Percentiles rank a stretch among this genome's conserved stretches.
These are phyloP conservation scores for Salvelinus sp. DNA, from an alignment of 2,113 vertebrate species.

Conservation along the genomic window DNA sequence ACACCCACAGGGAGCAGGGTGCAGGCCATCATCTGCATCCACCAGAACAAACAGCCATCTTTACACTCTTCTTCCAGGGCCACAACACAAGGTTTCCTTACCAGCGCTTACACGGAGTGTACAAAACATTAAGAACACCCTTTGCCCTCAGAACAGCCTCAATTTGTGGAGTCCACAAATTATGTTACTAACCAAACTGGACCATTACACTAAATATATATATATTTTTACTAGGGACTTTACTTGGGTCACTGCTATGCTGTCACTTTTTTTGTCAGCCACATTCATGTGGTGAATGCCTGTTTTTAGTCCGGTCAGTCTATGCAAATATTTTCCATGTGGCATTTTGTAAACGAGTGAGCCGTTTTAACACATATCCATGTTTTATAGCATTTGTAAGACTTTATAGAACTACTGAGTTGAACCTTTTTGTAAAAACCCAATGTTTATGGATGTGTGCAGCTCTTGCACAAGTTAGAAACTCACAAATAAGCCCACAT, in stretches of 20 bases:
- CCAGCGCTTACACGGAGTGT: no score
- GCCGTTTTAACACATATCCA: neutral
- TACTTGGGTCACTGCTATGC: neutral
- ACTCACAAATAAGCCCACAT: neutral
- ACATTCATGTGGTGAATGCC: neutral
- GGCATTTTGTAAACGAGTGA: neutral
- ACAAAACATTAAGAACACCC: no score
- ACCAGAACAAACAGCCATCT: neutral
- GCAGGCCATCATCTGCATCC: neutral
- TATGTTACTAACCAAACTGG: neutral
- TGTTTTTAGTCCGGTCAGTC: neutral
- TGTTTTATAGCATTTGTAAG: neutral
- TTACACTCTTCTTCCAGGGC: neutral
- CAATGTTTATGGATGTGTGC: neutral
- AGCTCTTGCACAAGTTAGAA: neutral
- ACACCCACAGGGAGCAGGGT: neutral
- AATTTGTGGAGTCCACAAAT: neutral
- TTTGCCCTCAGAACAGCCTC: no score
- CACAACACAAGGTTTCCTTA: neutral
- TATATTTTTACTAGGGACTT: neutral
- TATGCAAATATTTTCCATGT: neutral
- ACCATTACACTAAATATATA: neutral
- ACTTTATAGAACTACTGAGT: neutral
- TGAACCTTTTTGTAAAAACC: neutral
- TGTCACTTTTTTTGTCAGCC: neutral